Conservation (phyloP, 2,888 invertebrate genomes). For the Spilosoma lubricipeda region DNA sequence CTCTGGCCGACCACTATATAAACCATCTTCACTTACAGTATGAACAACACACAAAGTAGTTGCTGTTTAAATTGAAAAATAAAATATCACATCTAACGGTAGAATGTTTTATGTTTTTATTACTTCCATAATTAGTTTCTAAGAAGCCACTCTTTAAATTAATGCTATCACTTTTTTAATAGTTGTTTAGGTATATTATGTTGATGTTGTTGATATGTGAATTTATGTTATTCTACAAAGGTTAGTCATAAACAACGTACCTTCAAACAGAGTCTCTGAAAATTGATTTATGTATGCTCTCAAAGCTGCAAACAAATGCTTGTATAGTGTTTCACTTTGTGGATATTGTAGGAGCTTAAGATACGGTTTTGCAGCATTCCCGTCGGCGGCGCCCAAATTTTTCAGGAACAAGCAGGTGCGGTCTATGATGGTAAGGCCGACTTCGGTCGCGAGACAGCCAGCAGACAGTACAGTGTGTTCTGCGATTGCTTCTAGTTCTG, state of each 20-base stretch:
- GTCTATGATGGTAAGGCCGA: conserved; percentile 95
- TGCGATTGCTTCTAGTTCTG: conserved; percentile 78
- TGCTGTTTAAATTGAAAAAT: too few species aligned
- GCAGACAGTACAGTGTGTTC: conserved; percentile 79
- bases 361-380: conserved; percentile 94
- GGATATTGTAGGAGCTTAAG: conserved; percentile 94
- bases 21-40: too few species aligned
- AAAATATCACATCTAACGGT: not conserved
- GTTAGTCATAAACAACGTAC: conserved; percentile 66
- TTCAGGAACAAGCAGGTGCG: conserved; percentile 94
- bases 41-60: too few species aligned
- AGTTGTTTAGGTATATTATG: not conserved
- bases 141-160: not conserved
- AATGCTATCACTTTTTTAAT: not conserved
- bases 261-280: conserved; percentile 93
- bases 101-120: not conserved
- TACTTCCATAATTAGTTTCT: not conserved
- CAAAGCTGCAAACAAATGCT: conserved; percentile 96
- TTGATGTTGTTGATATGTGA: too few species aligned
- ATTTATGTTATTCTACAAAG: not conserved
- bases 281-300: conserved; percentile 97
- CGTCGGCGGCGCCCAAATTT: conserved; percentile 92
- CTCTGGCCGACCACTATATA: too few species aligned
- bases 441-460: conserved; percentile 92
- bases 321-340: conserved; percentile 95